Evolutionary conservation across 2,888 invertebrate species (phyloP).

Genomic region (Polia nebulosa): DNA sequence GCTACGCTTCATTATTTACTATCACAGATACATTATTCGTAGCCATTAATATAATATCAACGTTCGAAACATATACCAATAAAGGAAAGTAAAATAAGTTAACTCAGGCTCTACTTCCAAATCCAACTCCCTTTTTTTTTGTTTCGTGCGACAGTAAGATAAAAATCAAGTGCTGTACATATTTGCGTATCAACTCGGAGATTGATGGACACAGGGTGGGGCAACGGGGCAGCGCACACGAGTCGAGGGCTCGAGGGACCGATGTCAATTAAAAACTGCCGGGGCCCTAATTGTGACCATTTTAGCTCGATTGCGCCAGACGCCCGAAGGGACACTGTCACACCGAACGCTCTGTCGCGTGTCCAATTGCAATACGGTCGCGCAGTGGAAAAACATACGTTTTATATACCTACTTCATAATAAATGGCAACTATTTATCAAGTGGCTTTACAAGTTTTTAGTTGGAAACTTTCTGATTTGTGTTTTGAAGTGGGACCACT

Average conservation of each 20-base stretch:
- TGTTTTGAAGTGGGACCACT: constrained; percentile 1
- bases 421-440: constrained; percentile 41
- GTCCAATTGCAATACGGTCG: constrained; percentile 69
- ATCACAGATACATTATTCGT: neutral
- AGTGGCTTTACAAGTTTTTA: constrained; percentile 31
- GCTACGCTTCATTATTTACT: neutral
- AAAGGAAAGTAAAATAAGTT: neutral
- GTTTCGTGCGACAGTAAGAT: constrained; percentile 18
- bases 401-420: constrained; percentile 17
- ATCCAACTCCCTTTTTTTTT: constrained; percentile 6
- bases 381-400: constrained; percentile 46
- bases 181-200: constrained; percentile 53
- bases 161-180: constrained; percentile 16
- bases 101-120: neutral
- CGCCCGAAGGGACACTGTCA: constrained; percentile 67
- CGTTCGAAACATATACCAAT: neutral
- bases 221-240: constrained; percentile 56
- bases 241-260: constrained; percentile 73
- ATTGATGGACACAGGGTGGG: constrained; percentile 69
- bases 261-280: constrained; percentile 85
- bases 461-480: constrained; percentile 16
- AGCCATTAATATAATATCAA: too few species aligned
- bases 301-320: constrained; percentile 82
- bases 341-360: constrained; percentile 64
- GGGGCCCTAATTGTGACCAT: constrained; percentile 84